Percentiles rank a stretch among this genome's conserved stretches.
phyloP scores from a whole-genome alignment of 2,113 vertebrate genomes.

The Marcusenius ussheri region DNA sequence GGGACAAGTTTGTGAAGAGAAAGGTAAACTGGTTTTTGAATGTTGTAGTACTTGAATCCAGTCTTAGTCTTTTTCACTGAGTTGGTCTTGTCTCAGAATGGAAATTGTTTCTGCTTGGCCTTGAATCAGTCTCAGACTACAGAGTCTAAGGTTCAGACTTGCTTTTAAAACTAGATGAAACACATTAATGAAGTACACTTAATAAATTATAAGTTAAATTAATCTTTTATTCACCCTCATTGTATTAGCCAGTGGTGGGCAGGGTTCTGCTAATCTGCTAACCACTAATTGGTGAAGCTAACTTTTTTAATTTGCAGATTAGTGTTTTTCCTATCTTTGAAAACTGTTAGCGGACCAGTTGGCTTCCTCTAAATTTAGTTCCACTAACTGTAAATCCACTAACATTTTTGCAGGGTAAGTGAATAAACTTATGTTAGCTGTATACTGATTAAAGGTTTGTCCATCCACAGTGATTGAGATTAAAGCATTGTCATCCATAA shows the following conservation, averaged over 20 bases:
- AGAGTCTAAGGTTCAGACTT: no score
- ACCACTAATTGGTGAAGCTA: not conserved
- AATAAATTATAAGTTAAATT: no score
- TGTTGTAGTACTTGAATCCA: not conserved
- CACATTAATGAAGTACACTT: no score
- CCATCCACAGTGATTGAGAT: not conserved
- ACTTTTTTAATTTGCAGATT: not conserved
- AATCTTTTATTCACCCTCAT: no score
- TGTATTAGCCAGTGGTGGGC: no score
- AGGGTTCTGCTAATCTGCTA: no score
- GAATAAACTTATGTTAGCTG: not conserved
- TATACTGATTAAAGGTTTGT: no score
- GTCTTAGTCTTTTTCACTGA: not conserved
- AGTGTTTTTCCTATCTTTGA: not conserved
- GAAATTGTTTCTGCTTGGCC: not conserved
- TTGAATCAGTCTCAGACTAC: not conserved
- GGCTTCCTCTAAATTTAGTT: not conserved
- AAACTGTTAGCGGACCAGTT: not conserved
- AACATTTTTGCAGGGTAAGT: not conserved
- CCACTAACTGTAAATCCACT: not conserved
- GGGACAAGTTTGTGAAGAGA: slow-evolving; percentile 91
- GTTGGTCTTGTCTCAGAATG: not conserved
- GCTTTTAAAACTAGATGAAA: no score
- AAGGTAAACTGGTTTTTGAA: slow-evolving; percentile 62
- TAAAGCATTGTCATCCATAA: not conserved